phyloP scores from a whole-genome alignment of 2,888 invertebrate genomes.

The Autographa gamma region DNA sequence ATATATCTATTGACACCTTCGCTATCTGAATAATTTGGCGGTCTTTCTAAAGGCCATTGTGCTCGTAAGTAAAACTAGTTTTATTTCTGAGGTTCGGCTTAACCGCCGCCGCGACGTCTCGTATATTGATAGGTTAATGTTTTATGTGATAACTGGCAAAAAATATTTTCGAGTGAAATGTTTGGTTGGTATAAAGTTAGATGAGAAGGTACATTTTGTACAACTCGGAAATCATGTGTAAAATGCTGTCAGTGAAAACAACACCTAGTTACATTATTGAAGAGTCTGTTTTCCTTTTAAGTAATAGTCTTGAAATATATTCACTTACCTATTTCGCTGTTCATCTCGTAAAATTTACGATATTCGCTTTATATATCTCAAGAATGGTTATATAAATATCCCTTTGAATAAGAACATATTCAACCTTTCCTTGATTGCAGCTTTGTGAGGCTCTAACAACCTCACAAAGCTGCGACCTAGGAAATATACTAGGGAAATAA shows the following conservation, averaged over 20 bases:
- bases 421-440: too few species aligned
- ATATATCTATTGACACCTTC: neutral
- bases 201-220: constrained; percentile 5
- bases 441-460: too few species aligned
- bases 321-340: too few species aligned
- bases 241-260: too few species aligned
- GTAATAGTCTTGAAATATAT: too few species aligned
- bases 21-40: constrained; percentile 8
- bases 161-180: constrained; percentile 16
- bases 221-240: neutral
- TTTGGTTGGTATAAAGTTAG: neutral
- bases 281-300: neutral
- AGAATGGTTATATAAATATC: too few species aligned
- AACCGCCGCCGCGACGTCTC: constrained; percentile 6
- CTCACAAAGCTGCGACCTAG: too few species aligned
- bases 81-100: constrained; percentile 8
- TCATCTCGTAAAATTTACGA: too few species aligned
- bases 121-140: constrained; percentile 27
- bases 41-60: constrained; percentile 46
- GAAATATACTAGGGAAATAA: too few species aligned
- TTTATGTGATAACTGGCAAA: constrained; percentile 35
- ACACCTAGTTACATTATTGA: neutral
- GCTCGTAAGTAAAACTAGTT: constrained; percentile 43
- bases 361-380: too few species aligned
- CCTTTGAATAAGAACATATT: too few species aligned